These are phyloP conservation scores for Sitta europaea DNA, from an alignment of 2,113 vertebrate genomes.

Conservation along the genomic window DNA sequence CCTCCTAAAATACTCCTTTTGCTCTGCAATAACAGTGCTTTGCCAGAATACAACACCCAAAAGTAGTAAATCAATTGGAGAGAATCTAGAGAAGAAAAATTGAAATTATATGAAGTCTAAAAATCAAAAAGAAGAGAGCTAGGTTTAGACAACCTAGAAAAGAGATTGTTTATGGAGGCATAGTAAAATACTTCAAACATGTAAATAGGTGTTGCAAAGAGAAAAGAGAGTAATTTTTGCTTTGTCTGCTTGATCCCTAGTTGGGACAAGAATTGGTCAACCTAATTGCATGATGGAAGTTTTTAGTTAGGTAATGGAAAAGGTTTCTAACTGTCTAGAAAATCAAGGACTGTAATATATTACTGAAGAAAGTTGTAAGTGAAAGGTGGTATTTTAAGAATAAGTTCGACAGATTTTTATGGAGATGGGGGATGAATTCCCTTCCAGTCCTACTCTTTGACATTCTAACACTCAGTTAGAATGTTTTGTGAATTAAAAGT, in stretches of 20 bases:
- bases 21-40: not conserved
- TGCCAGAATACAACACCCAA: not conserved
- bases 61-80: not conserved
- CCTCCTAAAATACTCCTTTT: conserved; percentile 3
- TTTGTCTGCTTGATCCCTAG: not conserved
- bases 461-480: not conserved
- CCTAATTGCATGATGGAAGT: not conserved
- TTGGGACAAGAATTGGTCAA: not conserved
- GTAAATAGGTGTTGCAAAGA: not conserved
- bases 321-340: not conserved
- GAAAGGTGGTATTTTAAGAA: not conserved
- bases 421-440: not conserved
- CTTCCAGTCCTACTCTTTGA: not conserved
- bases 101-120: not conserved
- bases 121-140: not conserved
- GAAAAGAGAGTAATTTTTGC: not conserved
- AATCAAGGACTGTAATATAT: not conserved
- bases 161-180: not conserved
- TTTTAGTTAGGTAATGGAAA: not conserved
- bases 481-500: not conserved
- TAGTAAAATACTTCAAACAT: not conserved
- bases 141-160: not conserved
- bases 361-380: not conserved
- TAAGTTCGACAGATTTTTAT: not conserved
- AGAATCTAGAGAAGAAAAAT: not conserved